Evolutionary conservation across 23 tunicate species (phyloP).

Genomic region (Styela clava): DNA sequence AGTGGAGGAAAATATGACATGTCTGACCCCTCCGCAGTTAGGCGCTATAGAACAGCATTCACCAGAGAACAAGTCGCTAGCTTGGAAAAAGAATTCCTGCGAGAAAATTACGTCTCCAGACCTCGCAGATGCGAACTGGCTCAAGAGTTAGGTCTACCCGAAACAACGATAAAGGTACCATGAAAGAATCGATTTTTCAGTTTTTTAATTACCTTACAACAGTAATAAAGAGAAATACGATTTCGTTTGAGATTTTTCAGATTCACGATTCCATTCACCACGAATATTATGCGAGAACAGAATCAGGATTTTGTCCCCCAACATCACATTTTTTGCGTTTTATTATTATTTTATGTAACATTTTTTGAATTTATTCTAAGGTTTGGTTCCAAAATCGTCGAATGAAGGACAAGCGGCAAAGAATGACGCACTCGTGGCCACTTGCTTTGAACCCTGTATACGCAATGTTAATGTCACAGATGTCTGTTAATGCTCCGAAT

Average conservation of each 20-base stretch:
- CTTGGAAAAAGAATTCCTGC: constrained; percentile 82
- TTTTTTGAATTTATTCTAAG: constrained; percentile 29
- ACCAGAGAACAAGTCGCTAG: constrained; percentile 76
- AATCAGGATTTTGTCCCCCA: too few relatives aligned
- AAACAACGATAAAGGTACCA: constrained; percentile 89
- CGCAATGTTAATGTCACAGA: constrained; percentile 64
- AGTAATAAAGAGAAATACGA: too few relatives aligned
- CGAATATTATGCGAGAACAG: too few relatives aligned
- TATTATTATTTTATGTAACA: too few relatives aligned
- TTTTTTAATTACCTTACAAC: too few relatives aligned
- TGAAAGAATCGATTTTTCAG: too few relatives aligned
- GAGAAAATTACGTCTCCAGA: constrained; percentile 94
- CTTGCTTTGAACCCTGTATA: constrained; percentile 80
- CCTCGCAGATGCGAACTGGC: constrained; percentile 95
- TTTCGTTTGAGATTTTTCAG: too few relatives aligned
- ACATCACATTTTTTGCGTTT: too few relatives aligned
- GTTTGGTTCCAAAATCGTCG: constrained; percentile 99
- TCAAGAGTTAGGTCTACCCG: constrained; percentile 78
- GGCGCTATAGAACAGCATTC: constrained; percentile 97
- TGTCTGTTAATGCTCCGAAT: constrained; percentile 23
- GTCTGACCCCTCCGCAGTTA: constrained; percentile 25
- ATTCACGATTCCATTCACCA: too few relatives aligned
- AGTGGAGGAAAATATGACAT: constrained; percentile 3
- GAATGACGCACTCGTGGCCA: constrained; percentile 86
- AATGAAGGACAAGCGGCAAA: constrained; percentile 98